Evolutionary conservation across 1,140 invertebrate genomes (phyloP), one percentile per base, ranked within the genome.

Genomic region (Dufourea novaeangliae): DNA sequence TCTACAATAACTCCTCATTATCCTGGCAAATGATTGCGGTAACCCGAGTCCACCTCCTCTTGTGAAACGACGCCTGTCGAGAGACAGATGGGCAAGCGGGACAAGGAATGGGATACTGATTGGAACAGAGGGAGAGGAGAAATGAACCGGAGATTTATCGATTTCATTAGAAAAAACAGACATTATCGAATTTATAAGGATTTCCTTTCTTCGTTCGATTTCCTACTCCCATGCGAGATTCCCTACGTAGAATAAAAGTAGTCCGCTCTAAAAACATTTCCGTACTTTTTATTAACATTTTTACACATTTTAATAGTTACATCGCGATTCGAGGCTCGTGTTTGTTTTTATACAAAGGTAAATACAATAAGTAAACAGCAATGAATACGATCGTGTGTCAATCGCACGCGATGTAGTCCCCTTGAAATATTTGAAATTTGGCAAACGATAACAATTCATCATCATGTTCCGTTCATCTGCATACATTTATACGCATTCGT

Each of bases 231-330:
- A 0, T 17, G 11, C 37, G 10, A 69, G 20, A 56, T 69, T 20
- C 27, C 4, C 17, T 34, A 20, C n/a, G 27, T 14, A 17, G 22
- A 44, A 25, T 56, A 67, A 57, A 44, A 67, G 41, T 41, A 46
- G 37, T 12, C 39, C 2, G 46, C 14, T 75, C 10, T 90, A 90
- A 90, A 91, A 91, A 91, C 90, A 90, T 90, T 90, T 90, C 89
- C 83, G 74, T 81, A 86, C n/a, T 85, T 86, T 88, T 91, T 91
- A 90, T 90, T 89, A 91, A 91, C 90, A 91, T 88, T 91, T 90
- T 88, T 88, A 91, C 87, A 89, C 78, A 88, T 79, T 71, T 82
- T 82, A 88, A 85, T 89, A 90, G 81, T 89, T 88, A 88, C 82
- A 87, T 88, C 83, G 20, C 57, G 80, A 90, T 90, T 79, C 86